phyloP scores from a whole-genome alignment of 2,888 invertebrate genomes.

The Clivina fossor region DNA sequence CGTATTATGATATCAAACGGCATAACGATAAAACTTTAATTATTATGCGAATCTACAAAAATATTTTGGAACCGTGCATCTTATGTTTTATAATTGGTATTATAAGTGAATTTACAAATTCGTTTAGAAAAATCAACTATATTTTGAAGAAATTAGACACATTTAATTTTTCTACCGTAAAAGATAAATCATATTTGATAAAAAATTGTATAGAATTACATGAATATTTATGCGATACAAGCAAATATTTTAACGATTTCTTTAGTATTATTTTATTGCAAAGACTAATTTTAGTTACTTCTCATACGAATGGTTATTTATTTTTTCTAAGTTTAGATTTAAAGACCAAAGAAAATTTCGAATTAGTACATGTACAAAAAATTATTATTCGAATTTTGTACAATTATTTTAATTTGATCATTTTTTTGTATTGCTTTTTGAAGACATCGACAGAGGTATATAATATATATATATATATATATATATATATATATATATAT shows the following conservation, averaged over 20 bases:
- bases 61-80: no score
- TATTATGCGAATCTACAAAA: no score
- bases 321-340: background rate
- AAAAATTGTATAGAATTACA: slow-evolving; percentile 7
- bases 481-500: no score
- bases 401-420: no score
- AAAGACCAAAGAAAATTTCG: background rate
- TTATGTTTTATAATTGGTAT: slow-evolving; percentile 1
- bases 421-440: no score
- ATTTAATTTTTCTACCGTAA: no score
- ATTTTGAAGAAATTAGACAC: background rate
- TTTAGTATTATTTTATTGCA: background rate
- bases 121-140: background rate
- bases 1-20: background rate
- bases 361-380: background rate
- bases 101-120: slow-evolving; percentile 5
- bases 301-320: background rate
- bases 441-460: no score
- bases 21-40: no score
- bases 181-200: background rate
- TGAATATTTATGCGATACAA: background rate
- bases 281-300: background rate
- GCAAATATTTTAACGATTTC: slow-evolving; percentile 9
- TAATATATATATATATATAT: no score
- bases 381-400: no score